phyloP scores from a whole-genome alignment of 2,888 invertebrate genomes.

The Pharmacophagus antenor region DNA sequence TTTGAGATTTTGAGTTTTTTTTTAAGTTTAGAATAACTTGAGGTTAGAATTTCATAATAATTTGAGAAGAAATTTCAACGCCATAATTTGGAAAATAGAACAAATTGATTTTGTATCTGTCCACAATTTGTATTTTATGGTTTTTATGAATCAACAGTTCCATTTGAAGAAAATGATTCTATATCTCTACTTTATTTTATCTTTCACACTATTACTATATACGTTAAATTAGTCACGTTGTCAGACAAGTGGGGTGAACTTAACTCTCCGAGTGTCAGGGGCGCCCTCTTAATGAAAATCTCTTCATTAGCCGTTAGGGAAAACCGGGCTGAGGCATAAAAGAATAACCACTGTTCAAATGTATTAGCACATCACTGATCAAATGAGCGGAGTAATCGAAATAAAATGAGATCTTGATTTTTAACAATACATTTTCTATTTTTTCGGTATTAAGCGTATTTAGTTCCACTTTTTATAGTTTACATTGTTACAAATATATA shows the following conservation, averaged over 20 bases:
- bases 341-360: slow-evolving; percentile 7
- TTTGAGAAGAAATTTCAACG: too few species aligned
- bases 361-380: slow-evolving; percentile 6
- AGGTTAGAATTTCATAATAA: too few species aligned
- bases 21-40: too few species aligned
- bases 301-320: slow-evolving; percentile 36
- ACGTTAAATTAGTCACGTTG: slow-evolving; percentile 40
- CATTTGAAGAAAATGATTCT: too few species aligned
- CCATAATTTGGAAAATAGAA: too few species aligned
- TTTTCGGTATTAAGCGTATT: not conserved
- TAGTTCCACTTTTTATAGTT: too few species aligned
- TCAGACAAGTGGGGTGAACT: slow-evolving; percentile 37
- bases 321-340: slow-evolving; percentile 11
- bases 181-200: not conserved
- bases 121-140: too few species aligned
- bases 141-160: too few species aligned
- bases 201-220: slow-evolving; percentile 4
- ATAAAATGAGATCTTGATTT: slow-evolving; percentile 2
- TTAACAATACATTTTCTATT: not conserved
- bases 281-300: slow-evolving; percentile 42
- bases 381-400: not conserved
- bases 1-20: too few species aligned
- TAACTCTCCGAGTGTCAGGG: slow-evolving; percentile 36
- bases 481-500: too few species aligned
- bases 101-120: too few species aligned